Evolutionary conservation across 2,797 vertebrate genomes (phyloP).

Genomic region (Smutsia gigantea): DNA sequence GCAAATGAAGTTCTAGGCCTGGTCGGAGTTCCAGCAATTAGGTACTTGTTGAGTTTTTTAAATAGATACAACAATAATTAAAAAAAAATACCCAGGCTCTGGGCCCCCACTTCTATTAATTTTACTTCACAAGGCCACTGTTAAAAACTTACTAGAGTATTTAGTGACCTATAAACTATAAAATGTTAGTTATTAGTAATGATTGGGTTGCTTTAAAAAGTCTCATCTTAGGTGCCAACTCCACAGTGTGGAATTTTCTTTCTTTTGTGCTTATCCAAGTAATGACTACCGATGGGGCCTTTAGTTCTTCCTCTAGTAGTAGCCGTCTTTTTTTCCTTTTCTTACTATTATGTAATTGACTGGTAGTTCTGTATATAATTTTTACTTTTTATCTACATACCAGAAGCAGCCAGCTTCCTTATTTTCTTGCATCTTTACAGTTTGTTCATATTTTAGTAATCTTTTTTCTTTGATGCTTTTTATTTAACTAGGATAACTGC

Average conservation of each 20-base stretch:
- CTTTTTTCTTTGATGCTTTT: constrained; percentile 38
- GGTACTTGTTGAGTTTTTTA: background rate
- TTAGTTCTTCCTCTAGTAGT: background rate
- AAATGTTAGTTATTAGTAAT: background rate
- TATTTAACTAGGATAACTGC: background rate
- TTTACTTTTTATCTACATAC: background rate
- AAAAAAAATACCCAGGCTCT: background rate
- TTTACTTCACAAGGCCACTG: background rate
- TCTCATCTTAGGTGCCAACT: background rate
- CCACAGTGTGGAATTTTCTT: background rate
- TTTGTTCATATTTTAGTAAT: constrained; percentile 16
- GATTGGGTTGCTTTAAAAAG: constrained; percentile 18
- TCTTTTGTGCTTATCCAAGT: constrained; percentile 18
- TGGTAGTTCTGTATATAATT: constrained; percentile 36
- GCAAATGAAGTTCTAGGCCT: background rate
- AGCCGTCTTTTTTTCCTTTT: background rate
- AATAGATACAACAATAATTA: background rate
- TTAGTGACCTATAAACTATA: constrained; percentile 6
- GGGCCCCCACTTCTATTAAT: background rate
- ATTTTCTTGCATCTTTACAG: background rate
- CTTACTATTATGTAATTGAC: background rate
- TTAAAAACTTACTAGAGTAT: background rate
- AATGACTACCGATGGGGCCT: background rate
- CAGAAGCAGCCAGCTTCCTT: background rate
- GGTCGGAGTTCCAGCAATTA: background rate